Evolutionary conservation across 2,797 vertebrate genomes (phyloP).

Genomic region (Melopsittacus undulatus): DNA sequence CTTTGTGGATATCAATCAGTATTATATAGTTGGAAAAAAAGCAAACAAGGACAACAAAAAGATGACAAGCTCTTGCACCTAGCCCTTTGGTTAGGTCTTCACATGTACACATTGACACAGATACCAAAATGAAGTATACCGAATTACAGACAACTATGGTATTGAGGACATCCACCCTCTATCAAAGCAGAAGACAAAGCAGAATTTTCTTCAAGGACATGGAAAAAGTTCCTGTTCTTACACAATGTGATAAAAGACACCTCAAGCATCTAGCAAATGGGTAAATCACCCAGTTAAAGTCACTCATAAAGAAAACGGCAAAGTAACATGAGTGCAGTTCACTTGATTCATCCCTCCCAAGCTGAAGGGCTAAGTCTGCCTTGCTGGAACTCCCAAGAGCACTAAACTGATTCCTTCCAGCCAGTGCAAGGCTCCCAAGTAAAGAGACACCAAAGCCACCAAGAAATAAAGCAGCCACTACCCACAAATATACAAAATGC

Average conservation of each 20-base stretch:
- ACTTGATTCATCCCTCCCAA: neutral
- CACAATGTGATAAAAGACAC: rapidly evolving
- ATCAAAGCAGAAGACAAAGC: neutral
- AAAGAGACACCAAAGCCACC: neutral
- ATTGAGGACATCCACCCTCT: neutral
- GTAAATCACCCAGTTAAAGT: neutral
- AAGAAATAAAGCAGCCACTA: neutral
- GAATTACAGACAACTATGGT: rapidly evolving
- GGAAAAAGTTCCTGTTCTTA: neutral
- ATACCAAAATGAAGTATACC: neutral
- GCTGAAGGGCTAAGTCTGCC: neutral
- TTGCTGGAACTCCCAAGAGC: neutral
- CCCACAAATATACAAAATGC: neutral
- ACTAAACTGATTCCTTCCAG: neutral
- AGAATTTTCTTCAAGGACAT: neutral
- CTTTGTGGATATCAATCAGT: neutral
- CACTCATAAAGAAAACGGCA: neutral
- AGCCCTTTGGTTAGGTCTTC: neutral
- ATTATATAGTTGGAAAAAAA: neutral
- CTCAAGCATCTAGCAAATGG: rapidly evolving
- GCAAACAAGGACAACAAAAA: neutral
- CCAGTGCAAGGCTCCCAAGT: rapidly evolving
- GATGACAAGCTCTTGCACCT: neutral
- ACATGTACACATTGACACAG: neutral
- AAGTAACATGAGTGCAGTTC: neutral